Conservation (phyloP, 1,140 invertebrate genomes). For the Ericerus pela region DNA sequence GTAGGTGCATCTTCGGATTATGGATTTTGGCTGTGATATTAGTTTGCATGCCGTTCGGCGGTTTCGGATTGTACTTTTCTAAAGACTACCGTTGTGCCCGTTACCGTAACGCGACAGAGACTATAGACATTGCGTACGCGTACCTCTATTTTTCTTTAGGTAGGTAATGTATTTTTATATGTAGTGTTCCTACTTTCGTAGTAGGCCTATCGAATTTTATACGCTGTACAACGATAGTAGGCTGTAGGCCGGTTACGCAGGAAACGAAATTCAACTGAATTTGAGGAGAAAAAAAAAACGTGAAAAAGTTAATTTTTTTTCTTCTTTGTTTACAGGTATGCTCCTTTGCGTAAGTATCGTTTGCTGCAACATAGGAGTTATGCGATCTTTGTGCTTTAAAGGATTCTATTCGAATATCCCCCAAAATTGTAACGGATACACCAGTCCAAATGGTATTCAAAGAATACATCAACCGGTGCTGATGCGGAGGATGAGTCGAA, state of each 20-base stretch:
- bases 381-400: conserved; percentile 39
- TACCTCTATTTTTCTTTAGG: conserved; percentile 62
- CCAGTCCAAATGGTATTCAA: background rate
- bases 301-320: background rate
- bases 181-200: background rate
- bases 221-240: background rate
- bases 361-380: conserved; percentile 66
- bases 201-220: background rate
- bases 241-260: background rate
- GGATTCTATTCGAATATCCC: conserved; percentile 9
- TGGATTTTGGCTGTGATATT: conserved; percentile 51
- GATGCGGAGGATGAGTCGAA: conserved; percentile 23
- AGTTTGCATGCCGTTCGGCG: conserved; percentile 57
- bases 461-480: conserved; percentile 18
- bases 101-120: conserved; percentile 49
- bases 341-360: conserved; percentile 58
- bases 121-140: conserved; percentile 54
- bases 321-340: conserved; percentile 39
- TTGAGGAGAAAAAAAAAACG: background rate
- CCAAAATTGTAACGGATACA: no score
- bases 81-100: conserved; percentile 38
- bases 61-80: conserved; percentile 61
- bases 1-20: conserved; percentile 28
- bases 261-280: no score
- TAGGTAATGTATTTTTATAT: conserved; percentile 31